Base-by-base conservation (phyloP, 1,140 invertebrate species). In the Araneus ventricosus region DNA sequence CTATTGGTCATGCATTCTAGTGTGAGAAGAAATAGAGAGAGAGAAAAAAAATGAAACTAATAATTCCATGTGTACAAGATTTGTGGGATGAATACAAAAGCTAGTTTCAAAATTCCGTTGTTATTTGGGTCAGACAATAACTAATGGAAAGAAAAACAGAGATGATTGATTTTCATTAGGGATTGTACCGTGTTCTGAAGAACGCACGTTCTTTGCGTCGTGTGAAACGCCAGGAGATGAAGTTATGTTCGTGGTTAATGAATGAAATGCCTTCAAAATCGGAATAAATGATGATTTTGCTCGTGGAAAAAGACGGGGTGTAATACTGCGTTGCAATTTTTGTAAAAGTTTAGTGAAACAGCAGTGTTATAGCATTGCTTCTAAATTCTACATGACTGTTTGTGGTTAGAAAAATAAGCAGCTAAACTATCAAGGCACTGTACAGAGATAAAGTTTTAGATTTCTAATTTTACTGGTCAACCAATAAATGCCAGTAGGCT, bases 101-200 rank as follows among this genome's bases (percentile, higher is more conserved):
- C 80, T n/a, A n/a, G 80, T 41, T 84, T 84, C 80, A 84, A 75
- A 75, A 82, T 41, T 39, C 22, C n/a, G 85, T 37, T 87, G 52
- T 87, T 87, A 87, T 87, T 87, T 87, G 85, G 85, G 85, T 87
- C 85, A 87, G 52, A 37, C 87, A 88, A 88, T 88, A 67, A 88
- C 61, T 70, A 88, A 88, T 88, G 57, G 61, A 86, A 17, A 41
- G 45, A 86, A 75, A 84, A 84, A 45, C 52, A 17, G 27, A 59
- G 84, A 59, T 87, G 85, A 87, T 87, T 59, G 85, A 61, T 87
- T 87, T 87, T 87, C 45, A 61, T 87, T 75, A 75, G 27, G n/a
- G 10, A 10, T 75, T 75, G 67, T 75, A 34, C 59, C 67, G 30
- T 75, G 30, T 37, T 75, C 67, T 20, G 30, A 75, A 75, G 30